phyloP scores from a whole-genome alignment of 2,113 vertebrate species.

The Scophthalmus maximus region DNA sequence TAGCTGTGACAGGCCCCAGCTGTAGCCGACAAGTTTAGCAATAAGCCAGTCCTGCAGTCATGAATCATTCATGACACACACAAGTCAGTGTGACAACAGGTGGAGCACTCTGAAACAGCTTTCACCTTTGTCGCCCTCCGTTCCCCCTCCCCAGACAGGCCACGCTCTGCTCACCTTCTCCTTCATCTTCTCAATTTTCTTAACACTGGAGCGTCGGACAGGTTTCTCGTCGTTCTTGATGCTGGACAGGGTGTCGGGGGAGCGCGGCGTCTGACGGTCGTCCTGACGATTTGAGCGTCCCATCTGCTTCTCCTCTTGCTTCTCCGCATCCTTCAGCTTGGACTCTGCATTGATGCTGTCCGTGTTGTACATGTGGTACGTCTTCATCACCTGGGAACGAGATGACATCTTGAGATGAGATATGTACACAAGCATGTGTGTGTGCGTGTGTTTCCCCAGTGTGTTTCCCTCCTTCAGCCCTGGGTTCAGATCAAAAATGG shows the following conservation, averaged over 20 bases:
- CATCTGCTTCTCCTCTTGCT: slow-evolving; percentile 99
- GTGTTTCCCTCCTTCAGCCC: slow-evolving; percentile 1
- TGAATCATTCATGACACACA: slow-evolving; percentile 63
- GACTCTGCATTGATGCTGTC: slow-evolving; percentile 98
- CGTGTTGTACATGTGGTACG: slow-evolving; percentile 98
- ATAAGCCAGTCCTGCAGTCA: slow-evolving; percentile 44
- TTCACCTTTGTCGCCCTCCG: no score
- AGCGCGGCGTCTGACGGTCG: slow-evolving; percentile 92
- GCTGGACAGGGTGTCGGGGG: slow-evolving; percentile 91
- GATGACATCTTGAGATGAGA: not conserved
- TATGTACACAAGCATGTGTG: slow-evolving; percentile 13
- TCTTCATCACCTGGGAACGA: slow-evolving; percentile 95
- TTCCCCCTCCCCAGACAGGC: not conserved
- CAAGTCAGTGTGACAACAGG: slow-evolving; percentile 55
- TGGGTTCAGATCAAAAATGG: slow-evolving; percentile 10
- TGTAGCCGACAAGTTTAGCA: slow-evolving; percentile 53
- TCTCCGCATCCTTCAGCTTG: slow-evolving; percentile 98
- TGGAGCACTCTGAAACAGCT: slow-evolving; percentile 35
- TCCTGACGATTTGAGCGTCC: slow-evolving; percentile 93
- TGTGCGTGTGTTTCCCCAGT: not conserved
- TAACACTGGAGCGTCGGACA: slow-evolving; percentile 93
- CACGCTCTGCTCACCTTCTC: slow-evolving; percentile 88
- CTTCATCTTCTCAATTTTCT: slow-evolving; percentile 99
- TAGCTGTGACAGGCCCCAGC: slow-evolving; percentile 52
- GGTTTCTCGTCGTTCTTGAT: slow-evolving; percentile 94